Evolutionary conservation across 2,888 invertebrate genomes (phyloP), one percentile per base, ranked within the genome.

Genomic region (Aphidius colemani): DNA sequence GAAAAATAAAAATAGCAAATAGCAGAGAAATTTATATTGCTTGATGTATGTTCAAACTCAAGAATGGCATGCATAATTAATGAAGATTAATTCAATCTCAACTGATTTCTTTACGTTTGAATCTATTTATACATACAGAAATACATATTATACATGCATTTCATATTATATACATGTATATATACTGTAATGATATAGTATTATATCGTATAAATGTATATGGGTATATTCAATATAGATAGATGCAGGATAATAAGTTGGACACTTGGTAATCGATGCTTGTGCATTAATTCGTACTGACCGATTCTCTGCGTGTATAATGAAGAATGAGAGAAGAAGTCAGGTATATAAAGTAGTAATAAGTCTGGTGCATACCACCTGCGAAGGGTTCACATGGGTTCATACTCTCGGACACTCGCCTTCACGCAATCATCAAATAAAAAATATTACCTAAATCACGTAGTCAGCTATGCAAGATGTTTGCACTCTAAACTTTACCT

Each of bases 251-350:
- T 61, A 18, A 48, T 48, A 55, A 55, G 48, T 53, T 53, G 49
- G 55, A 45, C 13, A 44, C n/a, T 73, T 71, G 73, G 74, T 79
- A 80, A 80, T 79, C 79, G 78, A 80, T 80, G 78, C 76, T 68
- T 72, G 73, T 67, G 77, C 80, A 80, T 80, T 78, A 80, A 80
- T 80, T 80, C 79, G 74, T 78, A 72, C 78, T 74, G 77, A 74
- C 74, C 74, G 76, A 74, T 75, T 77, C 70, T 69, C 67, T 65
- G 67, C 67, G 67, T 66, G 66, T 70, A 70, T 74, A 75, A 69
- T 66, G 68, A 70, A 65, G 69, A 69, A 70, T 71, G 67, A 62
- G 64, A 63, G 60, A 53, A 46, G n/a, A 9, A 45, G 51, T 39
- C 10, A 51, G 51, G 45, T 9, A 56, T 13, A 18, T 41, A 53